Evolutionary conservation across 1,140 invertebrate species (phyloP).

Genomic region (Zaprionus camerounensis): DNA sequence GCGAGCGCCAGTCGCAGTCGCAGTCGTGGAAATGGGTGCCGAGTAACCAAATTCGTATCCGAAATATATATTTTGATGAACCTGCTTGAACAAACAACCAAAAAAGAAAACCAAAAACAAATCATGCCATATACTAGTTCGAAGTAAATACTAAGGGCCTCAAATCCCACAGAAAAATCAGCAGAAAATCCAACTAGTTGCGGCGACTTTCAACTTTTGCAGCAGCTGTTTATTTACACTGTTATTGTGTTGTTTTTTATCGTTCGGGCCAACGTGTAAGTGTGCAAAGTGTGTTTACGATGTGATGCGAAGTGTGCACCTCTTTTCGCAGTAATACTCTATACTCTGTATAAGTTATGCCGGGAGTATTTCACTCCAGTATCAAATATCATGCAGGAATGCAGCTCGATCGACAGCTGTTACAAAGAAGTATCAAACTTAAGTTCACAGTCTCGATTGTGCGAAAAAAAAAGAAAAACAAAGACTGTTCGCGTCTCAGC

Average conservation of each 20-base stretch:
- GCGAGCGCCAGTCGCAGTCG: conserved; percentile 63
- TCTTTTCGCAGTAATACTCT: conserved; percentile 1
- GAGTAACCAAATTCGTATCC: conserved; percentile 27
- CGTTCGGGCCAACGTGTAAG: conserved; percentile 9
- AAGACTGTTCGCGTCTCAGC: not conserved
- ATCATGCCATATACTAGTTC: conserved; percentile 27
- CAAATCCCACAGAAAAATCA: conserved; percentile 4
- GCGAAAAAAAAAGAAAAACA: not conserved
- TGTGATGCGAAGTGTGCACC: conserved; percentile 2
- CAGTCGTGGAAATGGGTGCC: conserved; percentile 48
- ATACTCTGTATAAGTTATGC: not conserved
- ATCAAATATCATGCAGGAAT: conserved; percentile 1
- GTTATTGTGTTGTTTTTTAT: conserved; percentile 1
- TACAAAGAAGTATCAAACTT: not conserved
- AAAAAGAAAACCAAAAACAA: conserved; percentile 22
- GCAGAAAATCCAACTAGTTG: conserved; percentile 16
- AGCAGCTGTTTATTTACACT: conserved; percentile 16
- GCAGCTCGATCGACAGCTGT: not conserved
- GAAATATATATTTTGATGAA: conserved; percentile 26
- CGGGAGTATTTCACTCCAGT: not conserved
- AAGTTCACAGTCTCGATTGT: not conserved
- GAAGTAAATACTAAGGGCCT: conserved; percentile 34
- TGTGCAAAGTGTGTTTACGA: conserved; percentile 6
- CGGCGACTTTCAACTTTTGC: conserved; percentile 23
- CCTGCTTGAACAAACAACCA: conserved; percentile 35